Base-by-base conservation (phyloP, 2,113 vertebrate species). In the Otis tarda region DNA sequence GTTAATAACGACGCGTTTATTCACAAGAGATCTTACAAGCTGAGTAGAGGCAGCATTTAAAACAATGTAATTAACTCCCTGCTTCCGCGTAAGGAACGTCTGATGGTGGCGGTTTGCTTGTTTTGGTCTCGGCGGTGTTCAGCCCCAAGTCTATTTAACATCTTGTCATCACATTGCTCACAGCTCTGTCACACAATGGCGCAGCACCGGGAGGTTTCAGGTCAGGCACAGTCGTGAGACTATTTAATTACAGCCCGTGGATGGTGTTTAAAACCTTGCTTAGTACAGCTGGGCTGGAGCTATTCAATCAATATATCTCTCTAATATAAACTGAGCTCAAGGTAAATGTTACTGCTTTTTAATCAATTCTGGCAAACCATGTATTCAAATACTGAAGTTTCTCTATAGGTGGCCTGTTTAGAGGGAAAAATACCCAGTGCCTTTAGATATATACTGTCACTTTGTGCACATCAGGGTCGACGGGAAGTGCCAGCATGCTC, bases 391-490 rank as follows among this genome's bases (percentile, higher is more conserved):
- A 13, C 27, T 43, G 7, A 0, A 4, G 47, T 71, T 67, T 45
- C 63, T 65, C 77, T 41, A 0, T 4, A 18, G 52, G 61, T 15
- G 10, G 27, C 27, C 50, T 37, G 56, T 31, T 70, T 0, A 22
- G 76, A 27, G 53, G 53, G 59, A 30, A 25, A 7, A 15, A 10
- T 3, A 25, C 23, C n/a, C 0, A 7, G 43, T 43, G 69, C 25
- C 3, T 13, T 43, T 23, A 31, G 39, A 56, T 5, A 10, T 0
- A 4, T 4, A 2, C 52, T 6, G 13, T 22, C 7, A 1, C 10
- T 53, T 35, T 2, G 4, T 47, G 67, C 71, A 0, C 14, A 7
- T 21, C 49, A 2, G 70, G 12, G 33, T 14, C 1, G 0, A 21
- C 7, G 41, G 55, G 47, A 50, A 35, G 39, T 1, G 39, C 18